These are phyloP conservation scores for Cromileptes altivelis DNA, from an alignment of 2,113 vertebrate genomes.

Conservation along the genomic window DNA sequence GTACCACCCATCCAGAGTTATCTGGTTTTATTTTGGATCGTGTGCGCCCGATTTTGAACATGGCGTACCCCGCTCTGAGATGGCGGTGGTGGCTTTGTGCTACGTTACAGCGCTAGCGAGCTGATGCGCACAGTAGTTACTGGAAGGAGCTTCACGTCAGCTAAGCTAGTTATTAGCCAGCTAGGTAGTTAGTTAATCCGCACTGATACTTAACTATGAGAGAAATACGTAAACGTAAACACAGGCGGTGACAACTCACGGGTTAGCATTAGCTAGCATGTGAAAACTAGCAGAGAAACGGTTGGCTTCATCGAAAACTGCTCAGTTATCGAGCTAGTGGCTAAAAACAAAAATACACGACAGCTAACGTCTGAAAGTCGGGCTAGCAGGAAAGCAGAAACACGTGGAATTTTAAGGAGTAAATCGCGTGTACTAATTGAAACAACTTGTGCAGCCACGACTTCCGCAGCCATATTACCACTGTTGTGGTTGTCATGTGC, in stretches of 20 bases:
- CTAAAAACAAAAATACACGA: slow-evolving; percentile 16
- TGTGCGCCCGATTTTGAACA: slow-evolving; percentile 82
- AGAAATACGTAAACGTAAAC: not conserved
- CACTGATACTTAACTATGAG: not conserved
- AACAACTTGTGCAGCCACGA: not conserved
- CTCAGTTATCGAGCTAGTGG: not conserved
- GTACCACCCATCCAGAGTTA: not conserved
- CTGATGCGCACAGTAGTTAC: not conserved
- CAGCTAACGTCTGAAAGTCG: not conserved
- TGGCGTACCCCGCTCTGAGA: slow-evolving; percentile 83
- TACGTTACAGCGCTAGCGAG: slow-evolving; percentile 22
- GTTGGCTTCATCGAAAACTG: not conserved
- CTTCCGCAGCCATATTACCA: not conserved
- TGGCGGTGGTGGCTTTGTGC: slow-evolving; percentile 72
- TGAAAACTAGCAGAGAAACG: not conserved
- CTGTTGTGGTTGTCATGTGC: not conserved
- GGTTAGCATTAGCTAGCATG: not conserved
- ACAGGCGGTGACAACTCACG: too few species aligned
- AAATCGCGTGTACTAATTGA: too few species aligned
- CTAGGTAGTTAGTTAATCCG: not conserved
- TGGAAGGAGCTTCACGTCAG: not conserved
- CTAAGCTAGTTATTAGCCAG: not conserved
- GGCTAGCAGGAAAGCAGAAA: too few species aligned
- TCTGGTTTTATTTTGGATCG: slow-evolving; percentile 44
- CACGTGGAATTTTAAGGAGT: not conserved